phyloP scores from a whole-genome alignment of 2,797 vertebrate species.

The Glyptemys insculpta region DNA sequence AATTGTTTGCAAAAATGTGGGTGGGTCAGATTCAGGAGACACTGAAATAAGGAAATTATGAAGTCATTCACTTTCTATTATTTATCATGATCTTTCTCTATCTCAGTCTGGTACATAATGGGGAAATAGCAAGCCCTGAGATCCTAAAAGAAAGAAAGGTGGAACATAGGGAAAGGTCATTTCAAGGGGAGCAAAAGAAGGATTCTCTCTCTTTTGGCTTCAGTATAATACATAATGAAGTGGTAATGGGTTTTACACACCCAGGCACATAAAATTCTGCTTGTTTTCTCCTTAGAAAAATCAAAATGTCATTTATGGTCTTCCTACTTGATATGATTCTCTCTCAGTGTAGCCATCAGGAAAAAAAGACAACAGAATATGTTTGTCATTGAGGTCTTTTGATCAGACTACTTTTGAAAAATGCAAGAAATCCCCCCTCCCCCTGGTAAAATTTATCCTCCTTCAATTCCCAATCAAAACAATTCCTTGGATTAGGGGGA shows the following conservation, averaged over 20 bases:
- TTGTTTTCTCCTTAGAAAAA: neutral
- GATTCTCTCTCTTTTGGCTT: too few relatives aligned
- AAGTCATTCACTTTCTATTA: too few relatives aligned
- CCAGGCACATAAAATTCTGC: neutral
- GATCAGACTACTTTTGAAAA: neutral
- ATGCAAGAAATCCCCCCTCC: neutral
- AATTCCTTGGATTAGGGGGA: neutral
- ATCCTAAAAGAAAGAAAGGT: too few relatives aligned
- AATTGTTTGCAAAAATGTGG: too few relatives aligned
- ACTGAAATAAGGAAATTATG: too few relatives aligned
- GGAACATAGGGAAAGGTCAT: too few relatives aligned
- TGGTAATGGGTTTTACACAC: neutral
- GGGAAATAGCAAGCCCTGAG: too few relatives aligned
- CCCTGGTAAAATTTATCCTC: neutral
- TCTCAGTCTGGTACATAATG: too few relatives aligned
- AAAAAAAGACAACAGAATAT: neutral
- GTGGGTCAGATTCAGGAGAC: too few relatives aligned
- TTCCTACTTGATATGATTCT: neutral
- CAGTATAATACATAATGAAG: neutral
- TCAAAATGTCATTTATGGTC: neutral
- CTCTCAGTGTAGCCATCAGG: neutral
- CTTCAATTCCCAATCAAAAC: neutral
- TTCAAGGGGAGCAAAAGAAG: too few relatives aligned
- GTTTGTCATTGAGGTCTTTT: neutral
- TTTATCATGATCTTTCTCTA: too few relatives aligned